A percentile compares a stretch with the other conserved stretches of the same genome.
phyloP scores from a whole-genome alignment of 2,797 vertebrate genomes.

The Eulemur coronatus region DNA sequence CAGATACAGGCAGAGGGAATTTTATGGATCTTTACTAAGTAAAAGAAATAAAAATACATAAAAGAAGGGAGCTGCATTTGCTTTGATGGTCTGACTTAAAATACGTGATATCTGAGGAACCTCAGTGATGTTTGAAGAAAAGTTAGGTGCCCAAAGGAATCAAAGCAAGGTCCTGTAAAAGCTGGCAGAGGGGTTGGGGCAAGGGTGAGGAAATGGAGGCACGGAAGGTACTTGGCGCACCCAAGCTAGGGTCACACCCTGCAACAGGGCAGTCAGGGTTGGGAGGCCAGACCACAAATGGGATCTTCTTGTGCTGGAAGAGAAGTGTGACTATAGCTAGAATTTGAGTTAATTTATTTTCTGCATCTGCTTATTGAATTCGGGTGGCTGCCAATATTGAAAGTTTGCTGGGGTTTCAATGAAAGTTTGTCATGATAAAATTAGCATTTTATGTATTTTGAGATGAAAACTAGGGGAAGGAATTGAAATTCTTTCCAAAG shows the following conservation, averaged over 20 bases:
- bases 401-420: neutral
- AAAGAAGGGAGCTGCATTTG: neutral
- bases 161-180: neutral
- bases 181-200: too few species aligned
- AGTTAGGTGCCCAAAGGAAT: neutral
- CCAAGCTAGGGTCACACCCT: neutral
- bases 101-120: neutral
- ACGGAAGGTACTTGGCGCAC: neutral
- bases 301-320: neutral
- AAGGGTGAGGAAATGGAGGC: neutral
- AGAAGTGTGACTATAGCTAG: neutral
- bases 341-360: neutral
- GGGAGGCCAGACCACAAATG: neutral
- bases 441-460: neutral
- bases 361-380: neutral
- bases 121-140: neutral
- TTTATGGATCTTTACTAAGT: neutral
- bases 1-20: neutral
- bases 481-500: neutral
- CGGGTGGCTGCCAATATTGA: neutral
- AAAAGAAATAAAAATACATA: neutral
- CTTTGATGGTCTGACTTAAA: neutral
- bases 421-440: neutral
- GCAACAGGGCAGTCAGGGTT: neutral
- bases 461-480: neutral